These are phyloP conservation scores for Hydrozoanthus tunicans DNA, from an alignment of 64 coral and sea anemone genomes.

Conservation along the genomic window DNA sequence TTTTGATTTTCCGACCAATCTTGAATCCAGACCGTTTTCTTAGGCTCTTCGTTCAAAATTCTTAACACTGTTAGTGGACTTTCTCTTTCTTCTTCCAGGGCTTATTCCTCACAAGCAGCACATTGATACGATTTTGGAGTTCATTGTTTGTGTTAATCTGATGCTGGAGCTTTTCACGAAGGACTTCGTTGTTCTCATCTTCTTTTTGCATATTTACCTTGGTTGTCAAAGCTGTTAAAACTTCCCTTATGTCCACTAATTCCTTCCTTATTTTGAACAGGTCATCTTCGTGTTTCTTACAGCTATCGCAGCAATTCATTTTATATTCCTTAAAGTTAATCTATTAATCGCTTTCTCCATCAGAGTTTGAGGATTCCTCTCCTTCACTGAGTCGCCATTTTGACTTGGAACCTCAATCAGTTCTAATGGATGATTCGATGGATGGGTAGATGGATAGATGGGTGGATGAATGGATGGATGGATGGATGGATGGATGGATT, in stretches of 20 bases:
- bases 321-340: background rate
- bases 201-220: constrained; percentile 1
- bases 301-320: constrained; percentile 18
- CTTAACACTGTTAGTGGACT: constrained; percentile 17
- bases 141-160: background rate
- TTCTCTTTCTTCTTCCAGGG: constrained; percentile 2
- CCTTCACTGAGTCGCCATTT: constrained; percentile 12
- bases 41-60: constrained; percentile 2
- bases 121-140: background rate
- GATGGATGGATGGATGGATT: no score
- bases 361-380: background rate
- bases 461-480: no score
- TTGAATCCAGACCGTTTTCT: constrained; percentile 14
- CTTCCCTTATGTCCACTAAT: constrained; percentile 21
- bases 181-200: constrained; percentile 15
- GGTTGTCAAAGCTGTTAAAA: background rate
- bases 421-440: background rate
- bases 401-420: background rate
- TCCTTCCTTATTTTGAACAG: background rate
- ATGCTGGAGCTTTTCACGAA: constrained; percentile 4
- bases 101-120: constrained; percentile 24
- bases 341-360: constrained; percentile 5
- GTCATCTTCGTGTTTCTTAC: constrained; percentile 18
- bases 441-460: no score
- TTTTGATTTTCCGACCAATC: constrained; percentile 4